These are phyloP conservation scores for Bombus confusus DNA, from an alignment of 1,140 invertebrate species.

Conservation along the genomic window DNA sequence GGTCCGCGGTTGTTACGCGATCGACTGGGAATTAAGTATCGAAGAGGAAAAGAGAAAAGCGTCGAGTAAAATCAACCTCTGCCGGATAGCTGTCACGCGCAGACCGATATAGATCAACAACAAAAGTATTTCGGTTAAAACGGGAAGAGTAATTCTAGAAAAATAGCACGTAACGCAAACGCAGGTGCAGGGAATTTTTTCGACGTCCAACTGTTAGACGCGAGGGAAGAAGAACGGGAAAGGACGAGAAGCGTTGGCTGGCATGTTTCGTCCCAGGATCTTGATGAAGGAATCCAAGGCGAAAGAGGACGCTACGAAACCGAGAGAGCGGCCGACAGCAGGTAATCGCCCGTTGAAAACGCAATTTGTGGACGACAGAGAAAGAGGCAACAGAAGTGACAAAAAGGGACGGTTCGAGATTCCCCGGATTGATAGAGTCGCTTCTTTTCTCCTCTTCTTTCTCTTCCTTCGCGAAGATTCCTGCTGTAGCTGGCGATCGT, in stretches of 20 bases:
- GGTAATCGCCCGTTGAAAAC: conserved; percentile 65
- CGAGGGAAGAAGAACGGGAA: neutral
- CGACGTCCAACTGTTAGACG: neutral
- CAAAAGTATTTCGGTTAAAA: neutral
- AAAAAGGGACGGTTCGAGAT: conserved; percentile 24
- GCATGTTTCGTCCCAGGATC: conserved; percentile 33
- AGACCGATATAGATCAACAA: neutral
- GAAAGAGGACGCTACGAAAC: neutral
- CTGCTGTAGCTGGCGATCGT: neutral
- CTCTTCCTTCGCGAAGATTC: neutral
- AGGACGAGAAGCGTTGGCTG: neutral
- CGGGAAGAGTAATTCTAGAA: neutral
- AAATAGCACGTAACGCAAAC: neutral
- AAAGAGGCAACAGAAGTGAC: conserved; percentile 4
- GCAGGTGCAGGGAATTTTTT: too few relatives aligned
- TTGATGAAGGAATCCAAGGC: conserved; percentile 40
- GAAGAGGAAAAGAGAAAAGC: too few relatives aligned
- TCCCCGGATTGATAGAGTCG: conserved; percentile 37
- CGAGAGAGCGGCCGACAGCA: conserved; percentile 34
- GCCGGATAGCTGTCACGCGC: neutral
- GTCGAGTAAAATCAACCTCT: neutral
- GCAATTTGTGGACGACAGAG: conserved; percentile 55
- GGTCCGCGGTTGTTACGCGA: neutral
- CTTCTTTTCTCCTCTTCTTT: neutral
- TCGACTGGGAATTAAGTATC: neutral